These are phyloP conservation scores for Dione juno DNA, from an alignment of 2,888 invertebrate genomes.

Conservation along the genomic window DNA sequence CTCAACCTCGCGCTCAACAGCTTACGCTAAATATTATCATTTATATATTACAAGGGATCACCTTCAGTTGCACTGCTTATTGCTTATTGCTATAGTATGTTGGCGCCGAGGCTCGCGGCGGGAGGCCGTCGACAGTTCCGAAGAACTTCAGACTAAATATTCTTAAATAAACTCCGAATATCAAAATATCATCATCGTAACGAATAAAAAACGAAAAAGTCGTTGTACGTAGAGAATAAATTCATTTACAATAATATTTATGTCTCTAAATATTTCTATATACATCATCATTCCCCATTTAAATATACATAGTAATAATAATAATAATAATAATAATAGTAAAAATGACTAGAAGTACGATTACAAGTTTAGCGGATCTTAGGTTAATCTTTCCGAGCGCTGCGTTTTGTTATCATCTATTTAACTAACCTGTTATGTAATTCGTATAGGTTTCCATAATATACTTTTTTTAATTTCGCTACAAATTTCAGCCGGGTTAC, in stretches of 20 bases:
- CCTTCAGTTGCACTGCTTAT: slow-evolving; percentile 69
- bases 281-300: slow-evolving; percentile 49
- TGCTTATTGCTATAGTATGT: slow-evolving; percentile 69
- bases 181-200: slow-evolving; percentile 67
- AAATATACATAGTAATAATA: slow-evolving; percentile 26
- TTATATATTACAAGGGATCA: slow-evolving; percentile 58
- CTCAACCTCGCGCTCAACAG: slow-evolving; percentile 48
- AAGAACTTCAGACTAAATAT: slow-evolving; percentile 50
- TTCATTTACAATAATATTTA: slow-evolving; percentile 53
- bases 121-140: slow-evolving; percentile 37
- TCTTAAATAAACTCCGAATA: slow-evolving; percentile 68
- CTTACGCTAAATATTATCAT: slow-evolving; percentile 42
- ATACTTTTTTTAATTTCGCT: slow-evolving; percentile 29
- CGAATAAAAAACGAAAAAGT: slow-evolving; percentile 65
- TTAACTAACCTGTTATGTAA: slow-evolving; percentile 70
- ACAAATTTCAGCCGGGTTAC: slow-evolving; percentile 28
- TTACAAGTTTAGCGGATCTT: slow-evolving; percentile 53
- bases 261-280: slow-evolving; percentile 53
- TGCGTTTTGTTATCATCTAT: slow-evolving; percentile 52
- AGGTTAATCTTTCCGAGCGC: slow-evolving; percentile 48
- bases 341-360: slow-evolving; percentile 53
- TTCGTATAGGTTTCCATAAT: slow-evolving; percentile 65
- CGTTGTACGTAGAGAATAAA: slow-evolving; percentile 64
- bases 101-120: slow-evolving; percentile 35
- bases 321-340: too few species aligned